Evolutionary conservation across 1,140 invertebrate genomes (phyloP), one percentile per base, ranked within the genome.

Genomic region (Drosophila navojoa): DNA sequence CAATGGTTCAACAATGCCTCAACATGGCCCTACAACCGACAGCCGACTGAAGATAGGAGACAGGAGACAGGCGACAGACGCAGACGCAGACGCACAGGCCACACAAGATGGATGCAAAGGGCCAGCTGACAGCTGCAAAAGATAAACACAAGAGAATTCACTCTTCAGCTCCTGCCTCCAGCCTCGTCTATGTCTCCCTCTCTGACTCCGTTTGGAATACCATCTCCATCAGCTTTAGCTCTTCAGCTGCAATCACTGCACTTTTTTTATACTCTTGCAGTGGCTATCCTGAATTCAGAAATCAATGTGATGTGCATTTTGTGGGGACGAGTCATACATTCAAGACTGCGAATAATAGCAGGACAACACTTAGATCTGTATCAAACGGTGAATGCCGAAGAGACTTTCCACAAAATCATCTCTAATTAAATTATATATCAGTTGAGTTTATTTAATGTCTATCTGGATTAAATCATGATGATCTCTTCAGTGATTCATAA

Each of bases 81-180:
- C 50, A 60, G 55, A 72, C 40, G 22, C 50, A 60, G 55, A 42
- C 62, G 44, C 27, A 25, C 57, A 63, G 77, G 62, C 60, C 81
- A 71, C 78, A 81, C 52, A 55, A 70, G 58, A 73, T 73, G 75
- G 25, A 79, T 77, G 71, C 59, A 75, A 75, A 55, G 35, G 67
- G 52, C 54, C 40, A 71, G 71, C 53, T 77, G 79, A 79, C 76
- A 79, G 81, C 82, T 76, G 57, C 68, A 76, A 74, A 84, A 79
- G 81, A 84, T 79, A 84, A 84, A 84, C 80, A 84, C 72, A 71
- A 66, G 67, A 71, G 81, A 62, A n/a, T 45, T 60, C 16, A 22
- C n/a, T 9, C 42, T 3, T 22, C 19, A 22, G 16, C 16, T 38
- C 10, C 57, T 29, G 25, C 13, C 27, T 47, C n/a, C 38, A 19